These are phyloP conservation scores for Adineta ricciae DNA, from an alignment of 2,888 invertebrate genomes.

Conservation along the genomic window DNA sequence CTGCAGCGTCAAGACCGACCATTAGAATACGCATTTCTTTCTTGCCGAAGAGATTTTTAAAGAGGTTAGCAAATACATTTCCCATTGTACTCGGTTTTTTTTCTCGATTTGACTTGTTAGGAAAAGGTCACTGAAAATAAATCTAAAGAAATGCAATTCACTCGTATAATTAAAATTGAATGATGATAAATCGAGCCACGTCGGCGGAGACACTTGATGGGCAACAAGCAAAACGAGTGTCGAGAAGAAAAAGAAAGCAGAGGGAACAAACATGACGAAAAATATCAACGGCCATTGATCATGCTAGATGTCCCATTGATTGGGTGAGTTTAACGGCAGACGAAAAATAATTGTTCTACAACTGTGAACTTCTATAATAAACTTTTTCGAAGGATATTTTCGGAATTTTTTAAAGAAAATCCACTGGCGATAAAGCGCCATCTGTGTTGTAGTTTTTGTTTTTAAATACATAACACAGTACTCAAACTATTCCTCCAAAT, in stretches of 20 bases:
- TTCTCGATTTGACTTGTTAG: neutral
- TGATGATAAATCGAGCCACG: neutral
- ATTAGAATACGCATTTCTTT: slow-evolving; percentile 99
- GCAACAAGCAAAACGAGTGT: neutral
- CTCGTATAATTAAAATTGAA: neutral
- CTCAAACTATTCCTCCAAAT: no score
- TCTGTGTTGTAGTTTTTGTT: neutral
- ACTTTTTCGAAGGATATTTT: neutral
- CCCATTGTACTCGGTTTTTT: slow-evolving; percentile 18
- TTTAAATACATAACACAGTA: no score
- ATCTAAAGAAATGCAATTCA: neutral
- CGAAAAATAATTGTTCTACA: neutral
- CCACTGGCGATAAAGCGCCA: neutral
- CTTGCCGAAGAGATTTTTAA: slow-evolving; percentile 98
- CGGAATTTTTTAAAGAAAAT: neutral
- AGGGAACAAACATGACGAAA: neutral
- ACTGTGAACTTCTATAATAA: no score
- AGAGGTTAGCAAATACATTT: slow-evolving; percentile 46
- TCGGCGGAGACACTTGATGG: neutral
- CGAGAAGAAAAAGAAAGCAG: neutral
- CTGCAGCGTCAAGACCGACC: slow-evolving; percentile 97
- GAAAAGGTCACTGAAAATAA: neutral
- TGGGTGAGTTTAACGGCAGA: neutral
- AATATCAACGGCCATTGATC: neutral
- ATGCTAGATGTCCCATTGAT: neutral